phyloP scores from a whole-genome alignment of 2,113 vertebrate genomes.

The Hylia prasina region DNA sequence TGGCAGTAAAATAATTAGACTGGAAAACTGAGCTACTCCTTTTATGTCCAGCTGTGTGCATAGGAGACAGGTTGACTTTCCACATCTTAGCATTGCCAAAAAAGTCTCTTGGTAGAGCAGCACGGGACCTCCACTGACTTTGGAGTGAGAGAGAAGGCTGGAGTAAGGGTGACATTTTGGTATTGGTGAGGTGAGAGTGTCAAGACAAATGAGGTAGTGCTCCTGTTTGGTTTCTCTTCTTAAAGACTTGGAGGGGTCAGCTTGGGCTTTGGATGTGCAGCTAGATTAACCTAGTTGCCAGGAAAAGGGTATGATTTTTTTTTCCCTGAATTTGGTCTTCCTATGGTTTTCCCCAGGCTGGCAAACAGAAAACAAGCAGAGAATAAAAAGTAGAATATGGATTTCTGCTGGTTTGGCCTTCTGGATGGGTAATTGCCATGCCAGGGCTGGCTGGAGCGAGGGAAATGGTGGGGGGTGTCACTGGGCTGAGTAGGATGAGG shows the following conservation, averaged over 20 bases:
- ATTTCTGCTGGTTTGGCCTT: not conserved
- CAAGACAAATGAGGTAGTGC: not conserved
- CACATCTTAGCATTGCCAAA: not conserved
- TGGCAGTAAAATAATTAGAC: not conserved
- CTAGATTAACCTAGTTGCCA: not conserved
- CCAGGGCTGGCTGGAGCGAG: not conserved
- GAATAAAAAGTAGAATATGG: not conserved
- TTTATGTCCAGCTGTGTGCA: not conserved
- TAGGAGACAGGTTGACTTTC: not conserved
- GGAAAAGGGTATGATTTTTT: not conserved
- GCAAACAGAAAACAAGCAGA: not conserved
- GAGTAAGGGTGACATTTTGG: not conserved
- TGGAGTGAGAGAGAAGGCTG: not conserved
- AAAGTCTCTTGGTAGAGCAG: not conserved
- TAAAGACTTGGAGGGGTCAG: not conserved
- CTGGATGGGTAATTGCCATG: not conserved
- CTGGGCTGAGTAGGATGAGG: not conserved
- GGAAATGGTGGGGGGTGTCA: fast-evolving
- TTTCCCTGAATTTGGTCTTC: not conserved
- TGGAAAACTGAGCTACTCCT: not conserved
- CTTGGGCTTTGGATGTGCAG: not conserved
- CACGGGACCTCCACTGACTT: not conserved
- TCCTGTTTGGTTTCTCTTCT: not conserved
- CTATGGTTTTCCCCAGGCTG: not conserved
- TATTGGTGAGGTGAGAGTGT: not conserved